Evolutionary conservation across 2,888 invertebrate species (phyloP).

Genomic region (Sminthurides aquaticus): DNA sequence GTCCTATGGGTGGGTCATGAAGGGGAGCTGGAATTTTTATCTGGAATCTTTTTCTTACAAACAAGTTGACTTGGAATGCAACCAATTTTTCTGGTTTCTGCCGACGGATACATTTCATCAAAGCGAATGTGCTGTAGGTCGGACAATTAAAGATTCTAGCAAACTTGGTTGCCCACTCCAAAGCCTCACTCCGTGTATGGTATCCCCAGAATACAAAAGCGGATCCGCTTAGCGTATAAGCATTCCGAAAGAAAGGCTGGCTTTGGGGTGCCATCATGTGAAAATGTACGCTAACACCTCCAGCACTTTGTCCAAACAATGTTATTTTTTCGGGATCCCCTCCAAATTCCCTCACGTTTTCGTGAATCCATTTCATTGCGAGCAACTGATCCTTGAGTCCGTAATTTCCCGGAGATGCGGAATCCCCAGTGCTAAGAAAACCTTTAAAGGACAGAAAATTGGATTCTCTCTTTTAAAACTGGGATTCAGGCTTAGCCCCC

Average conservation of each 20-base stretch:
- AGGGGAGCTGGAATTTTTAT: background rate
- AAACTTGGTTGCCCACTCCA: conserved; percentile 24
- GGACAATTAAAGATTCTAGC: conserved; percentile 28
- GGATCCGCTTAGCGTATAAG: conserved; percentile 27
- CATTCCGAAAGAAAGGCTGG: conserved; percentile 20
- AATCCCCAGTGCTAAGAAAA: conserved; percentile 32
- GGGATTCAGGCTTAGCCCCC: no score
- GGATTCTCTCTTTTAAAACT: no score
- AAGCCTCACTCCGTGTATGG: conserved; percentile 21
- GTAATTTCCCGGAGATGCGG: conserved; percentile 24
- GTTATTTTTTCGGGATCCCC: conserved; percentile 18
- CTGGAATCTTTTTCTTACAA: conserved; percentile 14
- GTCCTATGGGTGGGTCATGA: no score
- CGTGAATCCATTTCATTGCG: conserved; percentile 22
- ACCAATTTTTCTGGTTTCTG: conserved; percentile 29
- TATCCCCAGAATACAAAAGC: conserved; percentile 34
- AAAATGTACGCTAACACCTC: conserved; percentile 16
- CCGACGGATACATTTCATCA: conserved; percentile 28
- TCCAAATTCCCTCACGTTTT: conserved; percentile 18
- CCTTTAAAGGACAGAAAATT: conserved; percentile 21
- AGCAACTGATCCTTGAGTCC: conserved; percentile 23
- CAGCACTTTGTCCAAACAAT: conserved; percentile 22
- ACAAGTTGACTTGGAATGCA: conserved; percentile 23
- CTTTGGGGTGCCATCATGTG: conserved; percentile 20
- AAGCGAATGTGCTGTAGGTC: conserved; percentile 12